A percentile compares a stretch with the other conserved stretches of the same genome.
phyloP scores from a whole-genome alignment of 2,113 vertebrate genomes.

The Benitochromis conjunctus region DNA sequence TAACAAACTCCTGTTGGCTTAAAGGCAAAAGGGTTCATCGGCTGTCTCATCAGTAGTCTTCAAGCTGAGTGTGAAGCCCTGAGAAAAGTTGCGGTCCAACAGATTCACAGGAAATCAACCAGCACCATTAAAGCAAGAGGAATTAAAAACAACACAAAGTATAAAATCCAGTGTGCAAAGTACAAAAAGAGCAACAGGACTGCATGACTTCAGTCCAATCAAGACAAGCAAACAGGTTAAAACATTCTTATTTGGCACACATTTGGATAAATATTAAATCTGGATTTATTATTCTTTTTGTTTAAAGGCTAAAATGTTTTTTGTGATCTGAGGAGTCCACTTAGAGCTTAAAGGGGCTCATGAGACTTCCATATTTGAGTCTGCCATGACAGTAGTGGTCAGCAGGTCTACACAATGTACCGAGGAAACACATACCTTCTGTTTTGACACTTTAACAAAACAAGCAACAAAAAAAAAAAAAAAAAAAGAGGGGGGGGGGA shows the following conservation, averaged over 20 bases:
- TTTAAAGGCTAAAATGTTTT: not conserved
- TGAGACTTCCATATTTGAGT: not conserved
- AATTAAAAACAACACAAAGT: not conserved
- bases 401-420: not conserved
- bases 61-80: constrained; percentile 12
- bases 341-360: not conserved
- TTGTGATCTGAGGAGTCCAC: not conserved
- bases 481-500: not conserved
- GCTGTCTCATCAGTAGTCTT: not conserved
- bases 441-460: not conserved
- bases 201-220: not conserved
- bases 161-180: constrained; percentile 20
- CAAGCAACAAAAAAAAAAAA: not conserved
- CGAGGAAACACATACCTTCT: not conserved
- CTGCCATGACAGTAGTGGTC: not conserved
- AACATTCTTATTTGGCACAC: not conserved
- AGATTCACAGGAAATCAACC: not conserved
- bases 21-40: not conserved
- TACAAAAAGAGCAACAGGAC: not conserved
- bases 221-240: not conserved
- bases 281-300: not conserved
- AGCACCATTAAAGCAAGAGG: not conserved
- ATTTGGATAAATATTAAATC: not conserved
- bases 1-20: not conserved
- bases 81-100: not conserved